Evolutionary conservation across 1,140 invertebrate species (phyloP), one percentile per base, ranked within the genome.

Genomic region (Temnothorax nylanderi): DNA sequence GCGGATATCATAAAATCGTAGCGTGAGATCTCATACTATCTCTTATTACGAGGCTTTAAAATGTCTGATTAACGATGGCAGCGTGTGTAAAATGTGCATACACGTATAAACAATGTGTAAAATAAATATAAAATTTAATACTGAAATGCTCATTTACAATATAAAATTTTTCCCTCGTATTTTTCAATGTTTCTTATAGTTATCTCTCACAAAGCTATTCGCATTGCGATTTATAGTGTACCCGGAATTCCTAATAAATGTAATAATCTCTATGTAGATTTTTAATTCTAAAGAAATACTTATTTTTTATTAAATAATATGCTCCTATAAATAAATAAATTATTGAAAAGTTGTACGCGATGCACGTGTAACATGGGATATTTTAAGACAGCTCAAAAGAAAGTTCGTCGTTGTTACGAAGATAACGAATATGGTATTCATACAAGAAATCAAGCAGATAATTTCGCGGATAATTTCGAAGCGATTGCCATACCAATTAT

Each of bases 391-490:
- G 26, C 5, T 47, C n/a, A 2, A 21, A 78, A 78, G 10, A 65
- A 78, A 78, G 47, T 41, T 41, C 8, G 0, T 54, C 18, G 11
- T 37, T 34, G 13, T 80, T 80, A 71, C 2, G 7, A 69, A 41
- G 64, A 44, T 32, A 62, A 34, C 11, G 16, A 65, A 16, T 60
- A 26, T 41, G 41, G 11, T 47, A 78, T 51, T 67, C 47, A 1
- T 44, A 44, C 34, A 65, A 80, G 44, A 78, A 78, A 26, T 21
- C 3, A 54, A 44, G 6, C 18, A 21, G 47, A 65, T 51, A 67
- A 69, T 67, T 65, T 78, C 5, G 32, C 32, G 60, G n/a, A n/a
- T 71, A 81, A 71, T 72, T 72, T 58, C 5, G 78, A 71, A 18
- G 26, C 10, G 51, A 56, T 81, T 69, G 41, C 49, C 44, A 26